phyloP scores from a whole-genome alignment of 2,888 invertebrate species.

The Hydraecia micacea region DNA sequence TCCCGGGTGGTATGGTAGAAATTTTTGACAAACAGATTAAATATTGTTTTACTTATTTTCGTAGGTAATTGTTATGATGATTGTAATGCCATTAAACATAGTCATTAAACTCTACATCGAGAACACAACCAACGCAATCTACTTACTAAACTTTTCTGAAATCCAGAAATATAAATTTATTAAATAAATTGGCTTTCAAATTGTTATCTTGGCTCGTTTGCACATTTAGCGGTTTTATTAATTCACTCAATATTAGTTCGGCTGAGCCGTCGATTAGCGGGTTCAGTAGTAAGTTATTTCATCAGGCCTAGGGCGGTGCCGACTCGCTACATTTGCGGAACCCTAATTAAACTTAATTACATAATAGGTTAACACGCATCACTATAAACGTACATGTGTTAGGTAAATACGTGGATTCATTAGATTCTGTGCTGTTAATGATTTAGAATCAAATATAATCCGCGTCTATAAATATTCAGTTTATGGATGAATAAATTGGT shows the following conservation, averaged over 20 bases:
- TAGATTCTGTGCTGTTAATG: background rate
- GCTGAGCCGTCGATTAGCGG: conserved; percentile 54
- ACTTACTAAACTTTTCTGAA: background rate
- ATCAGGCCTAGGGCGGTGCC: conserved; percentile 46
- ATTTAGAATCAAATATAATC: background rate
- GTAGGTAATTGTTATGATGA: background rate
- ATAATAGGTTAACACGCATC: conserved; percentile 55
- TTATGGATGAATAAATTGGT: background rate
- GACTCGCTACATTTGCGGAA: conserved; percentile 52
- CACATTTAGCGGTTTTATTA: conserved; percentile 55
- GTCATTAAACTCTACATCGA: background rate
- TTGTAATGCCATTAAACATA: background rate
- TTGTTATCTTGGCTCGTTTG: conserved; percentile 23
- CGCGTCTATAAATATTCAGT: background rate
- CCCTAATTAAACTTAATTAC: conserved; percentile 64
- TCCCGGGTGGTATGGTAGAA: background rate
- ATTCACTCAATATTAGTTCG: conserved; percentile 53
- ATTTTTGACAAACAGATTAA: background rate
- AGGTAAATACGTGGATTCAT: conserved; percentile 14
- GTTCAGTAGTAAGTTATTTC: conserved; percentile 60
- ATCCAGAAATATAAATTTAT: conserved; percentile 8
- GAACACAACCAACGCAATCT: background rate
- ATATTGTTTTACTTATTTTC: background rate
- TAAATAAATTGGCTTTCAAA: conserved; percentile 1
- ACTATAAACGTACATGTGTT: conserved; percentile 23